phyloP scores from a whole-genome alignment of 2,888 invertebrate species.

The Chrysolina haemoptera region DNA sequence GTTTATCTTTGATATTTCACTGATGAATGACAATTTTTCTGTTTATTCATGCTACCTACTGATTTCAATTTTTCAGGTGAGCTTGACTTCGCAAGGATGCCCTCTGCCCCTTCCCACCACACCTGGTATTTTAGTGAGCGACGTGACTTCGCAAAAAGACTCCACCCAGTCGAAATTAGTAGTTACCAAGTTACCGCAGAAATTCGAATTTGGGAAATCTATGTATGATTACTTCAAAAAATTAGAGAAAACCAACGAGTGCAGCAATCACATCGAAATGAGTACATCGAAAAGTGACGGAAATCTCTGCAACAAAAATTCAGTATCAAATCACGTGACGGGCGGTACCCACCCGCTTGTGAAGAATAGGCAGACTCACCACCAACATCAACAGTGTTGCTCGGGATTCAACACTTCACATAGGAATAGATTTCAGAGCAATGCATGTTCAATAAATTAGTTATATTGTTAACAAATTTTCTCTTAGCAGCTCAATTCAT shows the following conservation, averaged over 20 bases:
- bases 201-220: slow-evolving; percentile 60
- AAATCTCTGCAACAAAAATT: slow-evolving; percentile 56
- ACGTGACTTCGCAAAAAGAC: slow-evolving; percentile 21
- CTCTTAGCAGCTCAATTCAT: slow-evolving; percentile 53
- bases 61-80: slow-evolving; percentile 32
- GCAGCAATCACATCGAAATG: slow-evolving; percentile 48
- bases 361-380: slow-evolving; percentile 50
- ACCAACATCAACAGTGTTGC: slow-evolving; percentile 70
- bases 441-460: slow-evolving; percentile 63
- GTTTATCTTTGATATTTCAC: too few relatives aligned
- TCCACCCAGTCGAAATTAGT: not conserved
- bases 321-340: slow-evolving; percentile 49
- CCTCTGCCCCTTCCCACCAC: slow-evolving; percentile 25
- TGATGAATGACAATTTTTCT: too few relatives aligned
- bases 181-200: not conserved
- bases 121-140: slow-evolving; percentile 41
- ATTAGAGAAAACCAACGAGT: slow-evolving; percentile 51
- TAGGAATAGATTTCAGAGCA: slow-evolving; percentile 69
- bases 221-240: slow-evolving; percentile 62
- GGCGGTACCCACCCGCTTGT: slow-evolving; percentile 61
- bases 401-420: slow-evolving; percentile 69
- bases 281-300: slow-evolving; percentile 64
- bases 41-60: too few relatives aligned
- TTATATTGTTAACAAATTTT: slow-evolving; percentile 56
- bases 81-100: slow-evolving; percentile 44